Base-by-base conservation (phyloP, 2,113 vertebrate genomes). In the Synchiropus splendidus region DNA sequence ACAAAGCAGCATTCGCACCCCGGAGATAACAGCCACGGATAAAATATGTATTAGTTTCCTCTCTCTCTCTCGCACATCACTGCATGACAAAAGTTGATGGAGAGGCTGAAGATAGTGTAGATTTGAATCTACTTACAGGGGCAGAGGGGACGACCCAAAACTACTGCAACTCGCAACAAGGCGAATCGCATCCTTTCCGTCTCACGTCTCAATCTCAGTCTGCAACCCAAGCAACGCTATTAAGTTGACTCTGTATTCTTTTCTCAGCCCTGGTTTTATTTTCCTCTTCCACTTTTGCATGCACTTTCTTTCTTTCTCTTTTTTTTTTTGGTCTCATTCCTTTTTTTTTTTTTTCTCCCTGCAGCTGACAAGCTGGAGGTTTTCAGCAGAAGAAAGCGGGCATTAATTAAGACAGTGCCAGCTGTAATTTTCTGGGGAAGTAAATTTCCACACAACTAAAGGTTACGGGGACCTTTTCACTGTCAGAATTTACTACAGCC, bases 351-450 rank as follows among this genome's bases (percentile, higher is more conserved):
- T 77, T 69, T 54, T 87, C 87, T 63, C 34, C 58, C 70, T 58
- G 57, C 55, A 31, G 72, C 91, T 98, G 95, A 97, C 95, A 97
- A 91, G 91, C 92, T 87, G 87, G 74, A 88, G 90, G 91, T 92
- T 94, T 96, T 93, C 89, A 89, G 90, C 91, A 89, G 91, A 94
- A 94, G 91, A 97, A 94, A 96, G 91, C 88, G 83, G 88, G 90
- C 95, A 98, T 98, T 98, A 98, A 98, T 98, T 98, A 98, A 98
- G 95, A 98, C 92, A 89, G 90, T 95, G 92, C 92, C 95, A 94
- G 94, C 94, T 97, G 95, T 97, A 98, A 98, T 98, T 98, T 98
- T 97, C 92, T 94, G 92, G 92, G 92, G 95, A 98, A 98, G 95
- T 97, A 97, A 97, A 98, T 98, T 98, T 97, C 94, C 93, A 89